Evolutionary conservation across 2,113 vertebrate species (phyloP).

Genomic region (Engystomops pustulosus): DNA sequence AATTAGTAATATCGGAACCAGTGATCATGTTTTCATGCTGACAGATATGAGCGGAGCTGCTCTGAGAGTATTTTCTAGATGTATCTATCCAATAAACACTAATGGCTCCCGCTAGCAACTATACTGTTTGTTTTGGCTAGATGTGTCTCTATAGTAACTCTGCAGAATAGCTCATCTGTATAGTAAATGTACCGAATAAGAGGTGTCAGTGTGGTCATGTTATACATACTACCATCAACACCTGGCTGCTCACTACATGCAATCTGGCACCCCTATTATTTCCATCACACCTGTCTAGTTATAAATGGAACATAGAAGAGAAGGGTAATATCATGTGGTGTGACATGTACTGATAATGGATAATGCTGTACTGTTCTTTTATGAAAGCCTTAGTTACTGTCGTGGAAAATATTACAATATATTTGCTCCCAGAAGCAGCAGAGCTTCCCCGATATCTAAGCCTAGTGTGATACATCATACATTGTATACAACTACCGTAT

Average conservation of each 20-base stretch:
- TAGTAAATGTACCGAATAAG: slow-evolving; percentile 14
- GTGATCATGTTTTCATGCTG: not conserved
- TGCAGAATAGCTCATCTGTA: not conserved
- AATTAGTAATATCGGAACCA: too few species aligned
- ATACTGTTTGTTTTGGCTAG: slow-evolving; percentile 23
- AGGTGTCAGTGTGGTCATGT: not conserved
- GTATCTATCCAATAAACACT: slow-evolving; percentile 33
- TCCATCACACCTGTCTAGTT: slow-evolving; percentile 55
- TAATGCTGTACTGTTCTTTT: not conserved
- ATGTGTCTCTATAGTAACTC: slow-evolving; percentile 40
- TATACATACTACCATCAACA: slow-evolving; percentile 20
- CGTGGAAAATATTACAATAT: not conserved
- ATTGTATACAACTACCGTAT: too few species aligned
- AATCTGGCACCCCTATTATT: too few species aligned
- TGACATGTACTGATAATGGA: not conserved
- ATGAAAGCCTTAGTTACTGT: not conserved
- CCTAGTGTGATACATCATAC: too few species aligned
- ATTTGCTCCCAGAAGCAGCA: too few species aligned
- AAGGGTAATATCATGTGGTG: not conserved
- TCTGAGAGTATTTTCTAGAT: not conserved
- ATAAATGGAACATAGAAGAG: not conserved
- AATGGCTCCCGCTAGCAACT: not conserved
- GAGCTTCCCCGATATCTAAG: too few species aligned
- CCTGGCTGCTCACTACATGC: slow-evolving; percentile 46
- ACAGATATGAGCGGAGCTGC: not conserved